A percentile compares a stretch with the other conserved stretches of the same genome.
Conservation (phyloP, 2,113 vertebrate species). For the Neotragus pygmaeus region DNA sequence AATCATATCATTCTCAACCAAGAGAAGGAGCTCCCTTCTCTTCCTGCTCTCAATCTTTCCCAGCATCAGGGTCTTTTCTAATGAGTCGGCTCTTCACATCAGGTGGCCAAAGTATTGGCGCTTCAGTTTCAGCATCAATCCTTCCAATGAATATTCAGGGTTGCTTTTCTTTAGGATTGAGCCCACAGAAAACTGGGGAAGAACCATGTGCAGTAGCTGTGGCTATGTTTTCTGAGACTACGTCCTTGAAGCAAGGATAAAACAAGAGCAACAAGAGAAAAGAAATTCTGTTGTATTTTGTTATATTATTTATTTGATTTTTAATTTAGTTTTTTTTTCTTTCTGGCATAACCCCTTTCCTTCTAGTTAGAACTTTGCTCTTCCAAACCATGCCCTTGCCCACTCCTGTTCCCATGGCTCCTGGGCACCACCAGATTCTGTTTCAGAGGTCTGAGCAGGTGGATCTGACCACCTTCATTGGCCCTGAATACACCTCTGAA, state of each 20-base stretch:
- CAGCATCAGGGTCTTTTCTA: not conserved
- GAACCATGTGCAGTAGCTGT: rapidly evolving
- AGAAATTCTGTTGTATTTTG: not conserved
- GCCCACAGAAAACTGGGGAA: not conserved
- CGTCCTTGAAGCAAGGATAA: not conserved
- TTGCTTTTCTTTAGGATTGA: not conserved
- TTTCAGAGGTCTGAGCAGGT: not conserved
- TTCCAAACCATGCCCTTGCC: not conserved
- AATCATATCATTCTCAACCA: not conserved
- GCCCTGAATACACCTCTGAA: not conserved
- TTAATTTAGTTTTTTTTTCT: not conserved
- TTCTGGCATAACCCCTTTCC: not conserved
- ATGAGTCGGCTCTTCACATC: not conserved
- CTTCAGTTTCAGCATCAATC: not conserved
- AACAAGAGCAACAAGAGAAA: not conserved
- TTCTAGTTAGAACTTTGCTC: not conserved
- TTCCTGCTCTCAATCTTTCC: not conserved
- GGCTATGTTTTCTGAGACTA: not conserved
- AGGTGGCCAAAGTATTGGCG: not conserved
- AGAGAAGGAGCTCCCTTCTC: not conserved
- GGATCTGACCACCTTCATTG: not conserved
- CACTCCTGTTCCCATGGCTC: rapidly evolving
- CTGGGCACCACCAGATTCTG: too few species aligned
- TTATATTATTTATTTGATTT: not conserved
- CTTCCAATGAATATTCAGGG: not conserved